A percentile compares a stretch with the other conserved stretches of the same genome.
These are phyloP conservation scores for Eupithecia dodoneata DNA, from an alignment of 2,888 invertebrate genomes.

Conservation along the genomic window DNA sequence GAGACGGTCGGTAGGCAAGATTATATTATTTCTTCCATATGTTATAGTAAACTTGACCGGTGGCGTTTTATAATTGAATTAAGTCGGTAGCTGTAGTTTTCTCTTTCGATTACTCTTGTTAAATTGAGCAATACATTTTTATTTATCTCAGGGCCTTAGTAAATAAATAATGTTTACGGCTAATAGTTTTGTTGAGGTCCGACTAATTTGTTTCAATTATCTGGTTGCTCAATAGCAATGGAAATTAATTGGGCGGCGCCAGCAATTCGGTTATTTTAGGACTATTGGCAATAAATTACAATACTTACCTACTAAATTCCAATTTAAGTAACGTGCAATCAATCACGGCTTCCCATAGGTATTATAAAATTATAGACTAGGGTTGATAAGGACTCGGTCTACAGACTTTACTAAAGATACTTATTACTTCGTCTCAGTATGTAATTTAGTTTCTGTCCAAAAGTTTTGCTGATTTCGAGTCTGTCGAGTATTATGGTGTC, in stretches of 20 bases:
- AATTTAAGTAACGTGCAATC: not conserved
- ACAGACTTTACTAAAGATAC: not conserved
- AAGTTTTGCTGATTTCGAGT: not conserved
- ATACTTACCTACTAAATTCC: constrained; percentile 2
- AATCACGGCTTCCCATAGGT: not conserved
- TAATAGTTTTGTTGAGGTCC: constrained; percentile 31
- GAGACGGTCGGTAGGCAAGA: not conserved
- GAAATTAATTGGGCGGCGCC: constrained; percentile 18
- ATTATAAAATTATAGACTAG: constrained; percentile 1
- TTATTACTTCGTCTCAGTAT: not conserved
- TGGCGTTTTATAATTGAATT: constrained; percentile 42
- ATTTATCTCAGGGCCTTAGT: constrained; percentile 33
- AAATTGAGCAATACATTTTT: constrained; percentile 43
- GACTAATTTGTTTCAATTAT: constrained; percentile 34
- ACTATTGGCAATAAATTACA: constrained; percentile 13
- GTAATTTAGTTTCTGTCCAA: not conserved
- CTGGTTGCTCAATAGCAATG: constrained; percentile 25
- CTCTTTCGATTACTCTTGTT: constrained; percentile 44
- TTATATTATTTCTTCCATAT: not conserved
- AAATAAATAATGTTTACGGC: constrained; percentile 30
- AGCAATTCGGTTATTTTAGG: constrained; percentile 3
- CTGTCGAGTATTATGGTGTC: not conserved
- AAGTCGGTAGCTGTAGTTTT: constrained; percentile 39
- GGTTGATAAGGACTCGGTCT: not conserved
- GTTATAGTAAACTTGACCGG: constrained; percentile 32